Evolutionary conservation across 2,797 vertebrate genomes (phyloP).

Genomic region (Crypturellus tataupa): DNA sequence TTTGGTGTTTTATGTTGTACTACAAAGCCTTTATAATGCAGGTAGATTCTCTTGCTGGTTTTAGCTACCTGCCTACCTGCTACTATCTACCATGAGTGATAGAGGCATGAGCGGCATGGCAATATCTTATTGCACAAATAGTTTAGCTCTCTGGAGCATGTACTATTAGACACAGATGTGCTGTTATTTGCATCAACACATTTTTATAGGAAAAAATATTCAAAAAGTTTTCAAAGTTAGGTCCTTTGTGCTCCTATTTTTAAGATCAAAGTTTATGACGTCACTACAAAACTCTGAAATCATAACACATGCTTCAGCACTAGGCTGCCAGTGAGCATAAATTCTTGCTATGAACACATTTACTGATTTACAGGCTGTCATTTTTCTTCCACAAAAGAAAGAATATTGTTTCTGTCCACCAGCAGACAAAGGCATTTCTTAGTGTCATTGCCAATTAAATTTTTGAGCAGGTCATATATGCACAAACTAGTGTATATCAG

Average conservation of each 20-base stretch:
- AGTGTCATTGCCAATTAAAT: background rate
- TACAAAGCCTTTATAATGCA: background rate
- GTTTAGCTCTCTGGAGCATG: background rate
- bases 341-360: background rate
- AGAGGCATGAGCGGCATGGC: background rate
- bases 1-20: background rate
- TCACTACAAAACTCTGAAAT: background rate
- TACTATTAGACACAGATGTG: background rate
- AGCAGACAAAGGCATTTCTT: background rate
- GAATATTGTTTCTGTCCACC: background rate
- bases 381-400: background rate
- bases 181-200: background rate
- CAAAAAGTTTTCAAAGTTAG: background rate
- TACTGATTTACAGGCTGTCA: background rate
- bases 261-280: background rate
- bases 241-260: background rate
- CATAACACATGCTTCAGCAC: background rate
- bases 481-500: conserved; percentile 40
- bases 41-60: background rate
- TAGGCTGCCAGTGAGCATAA: background rate
- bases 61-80: background rate
- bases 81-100: background rate
- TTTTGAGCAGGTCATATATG: conserved; percentile 56
- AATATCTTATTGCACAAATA: background rate
- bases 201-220: background rate